Evolutionary conservation across 2,888 invertebrate species (phyloP).

Genomic region (Pristionchus japonicus): DNA sequence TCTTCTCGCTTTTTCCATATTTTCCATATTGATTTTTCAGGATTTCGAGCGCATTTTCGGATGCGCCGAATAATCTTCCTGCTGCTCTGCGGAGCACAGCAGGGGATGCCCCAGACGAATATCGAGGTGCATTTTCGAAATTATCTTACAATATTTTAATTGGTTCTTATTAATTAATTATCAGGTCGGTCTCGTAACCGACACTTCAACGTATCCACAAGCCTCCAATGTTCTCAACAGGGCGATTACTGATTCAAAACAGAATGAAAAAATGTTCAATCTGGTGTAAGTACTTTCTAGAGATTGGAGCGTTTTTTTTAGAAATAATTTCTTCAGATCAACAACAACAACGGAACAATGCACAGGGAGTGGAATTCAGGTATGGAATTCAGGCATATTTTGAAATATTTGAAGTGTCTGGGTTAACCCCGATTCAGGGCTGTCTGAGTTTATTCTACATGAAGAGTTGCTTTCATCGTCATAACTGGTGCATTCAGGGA

Average conservation of each 20-base stretch:
- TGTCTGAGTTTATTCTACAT: not conserved
- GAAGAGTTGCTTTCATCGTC: not conserved
- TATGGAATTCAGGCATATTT: no score
- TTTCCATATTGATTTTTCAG: no score
- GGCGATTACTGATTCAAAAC: not conserved
- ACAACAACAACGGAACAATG: not conserved
- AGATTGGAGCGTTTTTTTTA: not conserved
- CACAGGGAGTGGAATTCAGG: not conserved
- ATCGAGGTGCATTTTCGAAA: not conserved
- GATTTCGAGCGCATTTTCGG: not conserved
- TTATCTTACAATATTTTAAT: not conserved
- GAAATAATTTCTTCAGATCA: not conserved
- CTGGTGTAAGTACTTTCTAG: not conserved
- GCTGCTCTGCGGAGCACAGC: not conserved
- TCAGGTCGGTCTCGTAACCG: constrained; percentile 8
- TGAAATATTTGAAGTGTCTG: no score
- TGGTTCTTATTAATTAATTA: not conserved
- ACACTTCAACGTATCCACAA: not conserved
- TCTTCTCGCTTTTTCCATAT: not conserved
- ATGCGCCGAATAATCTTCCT: not conserved
- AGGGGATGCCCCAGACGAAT: not conserved
- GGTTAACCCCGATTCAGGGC: no score
- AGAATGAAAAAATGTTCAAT: not conserved
- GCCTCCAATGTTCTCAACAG: not conserved
- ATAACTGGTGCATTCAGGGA: not conserved